Percentiles rank a stretch among this genome's conserved stretches.
Evolutionary conservation across 2,113 vertebrate genomes (phyloP).

Genomic region (Odobenus rosmarus): DNA sequence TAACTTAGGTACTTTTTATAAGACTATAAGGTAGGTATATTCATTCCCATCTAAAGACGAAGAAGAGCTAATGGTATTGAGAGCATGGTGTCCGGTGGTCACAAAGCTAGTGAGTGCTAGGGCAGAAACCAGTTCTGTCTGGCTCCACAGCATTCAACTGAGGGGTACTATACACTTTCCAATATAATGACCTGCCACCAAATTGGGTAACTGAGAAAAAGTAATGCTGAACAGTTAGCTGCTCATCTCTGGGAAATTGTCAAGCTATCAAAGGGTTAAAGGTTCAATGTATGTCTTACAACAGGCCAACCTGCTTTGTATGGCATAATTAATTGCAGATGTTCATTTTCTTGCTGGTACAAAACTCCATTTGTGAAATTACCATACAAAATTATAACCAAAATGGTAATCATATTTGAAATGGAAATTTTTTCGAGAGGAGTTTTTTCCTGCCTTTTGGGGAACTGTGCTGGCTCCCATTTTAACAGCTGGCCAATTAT

Average conservation of each 20-base stretch:
- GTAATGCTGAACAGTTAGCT: background rate
- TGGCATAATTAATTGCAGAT: conserved; percentile 41
- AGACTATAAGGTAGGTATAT: background rate
- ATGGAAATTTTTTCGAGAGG: conserved; percentile 34
- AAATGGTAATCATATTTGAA: conserved; percentile 50
- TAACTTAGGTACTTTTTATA: background rate
- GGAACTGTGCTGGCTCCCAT: conserved; percentile 22
- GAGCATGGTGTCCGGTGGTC: background rate
- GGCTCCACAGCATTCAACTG: background rate
- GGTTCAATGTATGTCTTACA: background rate
- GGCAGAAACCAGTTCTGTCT: background rate
- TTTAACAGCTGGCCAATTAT: conserved; percentile 68
- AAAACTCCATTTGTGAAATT: conserved; percentile 54
- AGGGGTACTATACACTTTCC: background rate
- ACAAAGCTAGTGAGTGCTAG: background rate
- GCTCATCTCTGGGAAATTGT: background rate
- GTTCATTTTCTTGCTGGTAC: conserved; percentile 6
- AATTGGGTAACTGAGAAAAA: background rate
- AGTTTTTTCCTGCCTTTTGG: conserved; percentile 47
- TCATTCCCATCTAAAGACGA: background rate
- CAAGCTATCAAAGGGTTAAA: background rate
- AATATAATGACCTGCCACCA: background rate
- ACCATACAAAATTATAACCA: conserved; percentile 48
- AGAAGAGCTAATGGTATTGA: background rate
- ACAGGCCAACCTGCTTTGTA: background rate